Evolutionary conservation across 2,888 invertebrate species (phyloP).

Genomic region (Mesorhabditis belari): DNA sequence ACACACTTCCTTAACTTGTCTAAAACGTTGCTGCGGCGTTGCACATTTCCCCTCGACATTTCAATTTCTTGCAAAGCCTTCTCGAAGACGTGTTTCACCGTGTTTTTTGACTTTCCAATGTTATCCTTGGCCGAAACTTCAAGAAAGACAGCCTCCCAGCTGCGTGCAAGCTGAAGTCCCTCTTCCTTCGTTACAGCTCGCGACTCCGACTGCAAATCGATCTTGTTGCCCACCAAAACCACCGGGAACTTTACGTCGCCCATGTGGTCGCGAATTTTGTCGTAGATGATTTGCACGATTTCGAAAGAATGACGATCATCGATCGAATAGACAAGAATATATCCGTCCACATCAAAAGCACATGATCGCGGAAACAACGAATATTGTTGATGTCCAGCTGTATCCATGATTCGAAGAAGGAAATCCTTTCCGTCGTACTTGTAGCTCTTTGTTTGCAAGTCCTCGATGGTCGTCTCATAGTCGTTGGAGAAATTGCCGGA

Average conservation of each 20-base stretch:
- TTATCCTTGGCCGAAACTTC: conserved; percentile 29
- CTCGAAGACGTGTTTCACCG: background rate
- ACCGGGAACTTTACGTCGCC: conserved; percentile 91
- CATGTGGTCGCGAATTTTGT: conserved; percentile 87
- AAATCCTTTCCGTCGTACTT: conserved; percentile 87
- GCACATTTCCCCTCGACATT: too few species aligned
- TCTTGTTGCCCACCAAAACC: conserved; percentile 93
- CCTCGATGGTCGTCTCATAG: conserved; percentile 97
- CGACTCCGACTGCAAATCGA: conserved; percentile 69
- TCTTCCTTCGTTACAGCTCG: conserved; percentile 18
- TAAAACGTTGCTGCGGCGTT: too few species aligned
- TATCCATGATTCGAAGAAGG: conserved; percentile 76
- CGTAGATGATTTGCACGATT: conserved; percentile 90
- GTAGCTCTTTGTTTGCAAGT: conserved; percentile 71
- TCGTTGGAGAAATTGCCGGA: conserved; percentile 95
- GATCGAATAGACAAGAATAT: conserved; percentile 93
- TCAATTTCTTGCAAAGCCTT: background rate
- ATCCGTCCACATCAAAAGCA: conserved; percentile 93
- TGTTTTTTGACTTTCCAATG: background rate
- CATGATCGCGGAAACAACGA: conserved; percentile 94
- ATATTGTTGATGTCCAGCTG: conserved; percentile 94
- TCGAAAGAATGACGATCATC: conserved; percentile 69
- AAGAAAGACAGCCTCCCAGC: conserved; percentile 30
- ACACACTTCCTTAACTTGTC: too few species aligned
- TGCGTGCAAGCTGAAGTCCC: conserved; percentile 19